phyloP scores from a whole-genome alignment of 2,888 invertebrate genomes.

The Microplitis deprimator region DNA sequence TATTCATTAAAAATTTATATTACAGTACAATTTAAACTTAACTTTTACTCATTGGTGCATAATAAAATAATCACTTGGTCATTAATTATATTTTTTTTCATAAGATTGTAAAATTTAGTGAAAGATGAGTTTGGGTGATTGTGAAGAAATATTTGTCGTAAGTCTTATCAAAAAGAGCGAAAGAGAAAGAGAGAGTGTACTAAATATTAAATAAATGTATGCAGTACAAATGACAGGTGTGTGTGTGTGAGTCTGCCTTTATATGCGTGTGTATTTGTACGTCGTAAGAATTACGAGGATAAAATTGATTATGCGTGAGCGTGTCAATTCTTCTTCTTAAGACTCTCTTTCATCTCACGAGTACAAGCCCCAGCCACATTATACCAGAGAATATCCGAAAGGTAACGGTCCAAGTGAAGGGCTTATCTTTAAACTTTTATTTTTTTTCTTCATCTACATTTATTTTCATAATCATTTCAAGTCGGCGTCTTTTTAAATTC shows the following conservation, averaged over 20 bases:
- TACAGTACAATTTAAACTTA: background rate
- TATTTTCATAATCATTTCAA: background rate
- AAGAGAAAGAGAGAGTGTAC: conserved; percentile 1
- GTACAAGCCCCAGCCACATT: background rate
- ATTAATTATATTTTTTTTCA: background rate
- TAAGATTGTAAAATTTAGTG: background rate
- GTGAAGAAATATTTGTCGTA: background rate
- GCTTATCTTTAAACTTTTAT: conserved; percentile 16
- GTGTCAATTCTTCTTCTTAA: background rate
- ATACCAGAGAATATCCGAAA: background rate
- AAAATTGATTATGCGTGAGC: conserved; percentile 27
- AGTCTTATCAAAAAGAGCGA: background rate
- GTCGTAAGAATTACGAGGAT: conserved; percentile 27
- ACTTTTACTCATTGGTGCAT: background rate
- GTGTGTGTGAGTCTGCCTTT: background rate
- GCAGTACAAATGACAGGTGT: background rate
- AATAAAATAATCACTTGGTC: background rate
- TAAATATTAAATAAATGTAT: background rate
- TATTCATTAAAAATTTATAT: background rate
- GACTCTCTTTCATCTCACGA: background rate
- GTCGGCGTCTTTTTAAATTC: background rate
- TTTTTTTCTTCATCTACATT: conserved; percentile 2
- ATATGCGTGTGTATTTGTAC: background rate
- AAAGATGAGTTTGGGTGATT: background rate
- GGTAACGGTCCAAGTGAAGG: conserved; percentile 29